Conservation (phyloP, 2,888 invertebrate species). For the Auanema sp. region DNA sequence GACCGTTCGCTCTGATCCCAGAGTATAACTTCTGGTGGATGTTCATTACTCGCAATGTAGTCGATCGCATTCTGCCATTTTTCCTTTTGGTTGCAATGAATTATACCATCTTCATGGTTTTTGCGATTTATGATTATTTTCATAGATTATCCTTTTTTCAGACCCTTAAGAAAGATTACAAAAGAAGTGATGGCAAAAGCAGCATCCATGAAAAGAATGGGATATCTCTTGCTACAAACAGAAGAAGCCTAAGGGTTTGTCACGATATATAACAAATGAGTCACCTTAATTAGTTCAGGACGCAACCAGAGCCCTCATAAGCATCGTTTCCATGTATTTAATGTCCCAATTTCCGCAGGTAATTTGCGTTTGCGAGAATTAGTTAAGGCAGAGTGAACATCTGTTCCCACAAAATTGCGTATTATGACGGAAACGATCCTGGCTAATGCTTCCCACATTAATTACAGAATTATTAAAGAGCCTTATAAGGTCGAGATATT, state of each 20-base stretch:
- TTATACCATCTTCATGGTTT: conserved; percentile 49
- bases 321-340: conserved; percentile 60
- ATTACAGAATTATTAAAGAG: too few species aligned
- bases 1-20: conserved; percentile 24
- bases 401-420: neutral
- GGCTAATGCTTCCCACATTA: too few species aligned
- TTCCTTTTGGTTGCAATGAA: conserved; percentile 58
- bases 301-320: conserved; percentile 59
- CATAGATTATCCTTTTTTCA: conserved; percentile 12
- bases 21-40: conserved; percentile 58
- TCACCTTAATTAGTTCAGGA: conserved; percentile 35
- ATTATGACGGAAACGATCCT: too few species aligned
- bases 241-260: conserved; percentile 16
- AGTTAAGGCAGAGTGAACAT: neutral
- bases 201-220: conserved; percentile 20
- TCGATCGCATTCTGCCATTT: conserved; percentile 60
- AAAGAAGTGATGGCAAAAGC: conserved; percentile 18
- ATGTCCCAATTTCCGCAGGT: conserved; percentile 60
- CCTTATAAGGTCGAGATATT: neutral
- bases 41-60: conserved; percentile 56
- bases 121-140: neutral
- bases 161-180: conserved; percentile 48
- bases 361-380: neutral
- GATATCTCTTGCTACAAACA: neutral
- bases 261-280: neutral